Evolutionary conservation across 2,797 vertebrate species (phyloP).

Genomic region (Sebastes alutus): DNA sequence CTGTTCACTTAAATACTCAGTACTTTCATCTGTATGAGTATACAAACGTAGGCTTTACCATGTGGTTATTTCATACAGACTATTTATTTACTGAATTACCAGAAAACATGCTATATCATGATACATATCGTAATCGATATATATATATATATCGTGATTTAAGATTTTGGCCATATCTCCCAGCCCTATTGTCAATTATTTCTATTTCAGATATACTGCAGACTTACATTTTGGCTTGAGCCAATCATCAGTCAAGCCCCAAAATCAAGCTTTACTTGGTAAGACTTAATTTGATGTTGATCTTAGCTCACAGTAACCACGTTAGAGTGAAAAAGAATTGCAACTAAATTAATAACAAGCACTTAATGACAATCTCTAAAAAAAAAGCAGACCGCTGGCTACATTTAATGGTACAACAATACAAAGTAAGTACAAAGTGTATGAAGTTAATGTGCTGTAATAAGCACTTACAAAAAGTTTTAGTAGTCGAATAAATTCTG

Average conservation of each 20-base stretch:
- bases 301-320: background rate
- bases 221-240: background rate
- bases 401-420: background rate
- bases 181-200: background rate
- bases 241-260: background rate
- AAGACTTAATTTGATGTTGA: background rate
- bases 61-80: no score
- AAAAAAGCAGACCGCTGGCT: background rate
- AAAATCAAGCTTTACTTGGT: background rate
- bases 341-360: background rate
- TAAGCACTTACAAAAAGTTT: slow-evolving; percentile 19
- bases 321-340: background rate
- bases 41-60: no score
- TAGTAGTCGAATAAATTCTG: slow-evolving; percentile 17
- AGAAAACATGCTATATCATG: no score
- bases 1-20: no score
- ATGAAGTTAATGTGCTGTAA: slow-evolving; percentile 3
- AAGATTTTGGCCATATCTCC: no score
- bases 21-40: no score
- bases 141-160: no score
- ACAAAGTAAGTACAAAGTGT: background rate
- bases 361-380: background rate
- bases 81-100: no score
- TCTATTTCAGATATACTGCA: background rate
- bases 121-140: no score